Conservation (phyloP, 2,113 vertebrate species). For the Chloebia gouldiae region DNA sequence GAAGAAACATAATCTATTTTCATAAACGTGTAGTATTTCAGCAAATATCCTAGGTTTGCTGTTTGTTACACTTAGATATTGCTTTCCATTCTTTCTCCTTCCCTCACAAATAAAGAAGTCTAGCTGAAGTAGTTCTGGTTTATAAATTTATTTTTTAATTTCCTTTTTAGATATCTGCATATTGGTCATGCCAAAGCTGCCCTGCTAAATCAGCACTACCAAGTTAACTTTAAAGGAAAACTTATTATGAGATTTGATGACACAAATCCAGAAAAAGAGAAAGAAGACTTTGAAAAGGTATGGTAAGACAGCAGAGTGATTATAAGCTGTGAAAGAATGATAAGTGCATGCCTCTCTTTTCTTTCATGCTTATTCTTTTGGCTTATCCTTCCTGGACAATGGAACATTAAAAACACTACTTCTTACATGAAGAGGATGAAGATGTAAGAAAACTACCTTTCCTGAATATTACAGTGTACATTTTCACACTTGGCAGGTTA, state of each 20-base stretch:
- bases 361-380: background rate
- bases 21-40: background rate
- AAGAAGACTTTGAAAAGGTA: constrained; percentile 99
- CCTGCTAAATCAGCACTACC: constrained; percentile 97
- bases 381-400: background rate
- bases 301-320: constrained; percentile 7
- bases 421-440: background rate
- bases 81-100: background rate
- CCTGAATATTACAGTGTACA: background rate
- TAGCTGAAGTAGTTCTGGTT: background rate
- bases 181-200: constrained; percentile 98
- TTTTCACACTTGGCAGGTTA: constrained; percentile 79
- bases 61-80: background rate
- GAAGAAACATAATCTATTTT: background rate
- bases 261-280: constrained; percentile 99
- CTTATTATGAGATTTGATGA: constrained; percentile 99
- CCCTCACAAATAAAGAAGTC: background rate
- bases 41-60: background rate
- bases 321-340: background rate
- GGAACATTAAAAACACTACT: background rate
- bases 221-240: constrained; percentile 95
- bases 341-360: background rate
- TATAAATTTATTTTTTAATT: background rate
- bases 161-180: constrained; percentile 86
- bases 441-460: background rate